A percentile compares a stretch with the other conserved stretches of the same genome.
These are phyloP conservation scores for Pardalotus punctatus DNA, from an alignment of 2,113 vertebrate species.

Conservation along the genomic window DNA sequence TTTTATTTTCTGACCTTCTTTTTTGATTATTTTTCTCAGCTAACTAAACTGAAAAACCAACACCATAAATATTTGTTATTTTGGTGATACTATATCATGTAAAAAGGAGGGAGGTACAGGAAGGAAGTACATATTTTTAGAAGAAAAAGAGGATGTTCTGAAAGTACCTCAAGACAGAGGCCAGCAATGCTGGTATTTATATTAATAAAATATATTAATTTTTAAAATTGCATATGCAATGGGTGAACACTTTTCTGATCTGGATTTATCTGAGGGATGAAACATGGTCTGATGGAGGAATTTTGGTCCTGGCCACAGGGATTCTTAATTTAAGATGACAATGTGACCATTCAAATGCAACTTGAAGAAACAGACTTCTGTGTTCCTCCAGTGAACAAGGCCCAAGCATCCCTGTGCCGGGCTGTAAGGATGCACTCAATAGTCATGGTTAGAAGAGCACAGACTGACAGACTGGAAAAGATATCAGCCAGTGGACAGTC, in stretches of 20 bases:
- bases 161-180: background rate
- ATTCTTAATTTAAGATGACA: background rate
- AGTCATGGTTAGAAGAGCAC: background rate
- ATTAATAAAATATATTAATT: too few species aligned
- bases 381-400: background rate
- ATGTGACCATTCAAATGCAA: background rate
- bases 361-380: background rate
- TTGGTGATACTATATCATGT: background rate
- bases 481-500: background rate
- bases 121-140: slow-evolving; percentile 30
- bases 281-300: background rate
- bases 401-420: background rate
- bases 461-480: background rate
- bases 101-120: background rate
- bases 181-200: background rate
- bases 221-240: background rate
- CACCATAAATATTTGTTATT: background rate
- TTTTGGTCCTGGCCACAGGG: background rate
- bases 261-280: background rate
- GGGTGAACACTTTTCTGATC: background rate
- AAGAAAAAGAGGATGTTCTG: background rate
- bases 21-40: background rate
- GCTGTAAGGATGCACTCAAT: background rate
- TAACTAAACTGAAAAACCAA: background rate
- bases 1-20: background rate